Base-by-base conservation (phyloP, 2,797 vertebrate genomes). In the Centroberyx gerrardi region DNA sequence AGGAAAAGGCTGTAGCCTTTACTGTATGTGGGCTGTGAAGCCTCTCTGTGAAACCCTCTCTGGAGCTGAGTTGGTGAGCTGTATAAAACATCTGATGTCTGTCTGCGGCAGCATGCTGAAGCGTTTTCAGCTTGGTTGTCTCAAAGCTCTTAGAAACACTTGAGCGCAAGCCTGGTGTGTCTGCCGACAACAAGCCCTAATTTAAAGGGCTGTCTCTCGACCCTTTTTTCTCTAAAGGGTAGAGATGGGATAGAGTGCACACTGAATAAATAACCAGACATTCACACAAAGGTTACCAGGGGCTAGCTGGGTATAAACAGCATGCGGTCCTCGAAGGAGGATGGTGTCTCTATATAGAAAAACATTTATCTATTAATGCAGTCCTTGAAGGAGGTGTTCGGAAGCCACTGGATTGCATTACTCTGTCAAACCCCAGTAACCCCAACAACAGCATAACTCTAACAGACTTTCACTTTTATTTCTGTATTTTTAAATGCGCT, bases 211-310 rank as follows among this genome's bases (percentile, higher is more conserved):
- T 73, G 77, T 68, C 81, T 87, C 78, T 65, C 69, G 76, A 48
- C 29, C 60, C 53, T 74, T 59, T 78, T 74, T 82, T 74, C 46
- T 77, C 63, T 75, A 72, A 74, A 77, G 79, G 83, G 68, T 72
- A 87, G 73, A 88, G 83, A 83, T 74, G 74, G 72, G 69, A 76
- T 81, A 71, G 83, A 91, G 84, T 86, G 80, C 87, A 76, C 71
- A 48, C 82, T 88, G 87, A 90, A 92, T 90, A 90, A 90, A 90
- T 90, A 88, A 88, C 66, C 68, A 87, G 76, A 84, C 81, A 84
- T 88, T 85, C 81, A 64, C 79, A 80, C 73, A 82, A 80, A 89
- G 86, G 89, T 90, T 93, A 89, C 51, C 31, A 28, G 66, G 69
- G 89, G 74, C 78, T 68, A 63, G 74, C 79, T 62, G 77, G 70